These are phyloP conservation scores for Sialia sialis DNA, from an alignment of 2,113 vertebrate species.

Conservation along the genomic window DNA sequence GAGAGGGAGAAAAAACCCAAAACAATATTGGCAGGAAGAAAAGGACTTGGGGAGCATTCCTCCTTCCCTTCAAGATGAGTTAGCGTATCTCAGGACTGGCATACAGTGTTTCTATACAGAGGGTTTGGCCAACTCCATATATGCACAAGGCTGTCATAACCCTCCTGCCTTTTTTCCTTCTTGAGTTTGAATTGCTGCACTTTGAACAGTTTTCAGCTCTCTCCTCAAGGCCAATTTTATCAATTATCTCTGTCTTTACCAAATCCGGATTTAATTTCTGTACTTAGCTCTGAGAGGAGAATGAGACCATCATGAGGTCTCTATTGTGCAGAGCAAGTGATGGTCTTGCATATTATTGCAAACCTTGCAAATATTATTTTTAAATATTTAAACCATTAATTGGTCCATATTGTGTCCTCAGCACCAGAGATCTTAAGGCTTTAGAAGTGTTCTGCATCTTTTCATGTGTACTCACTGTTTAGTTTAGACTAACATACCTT, in stretches of 20 bases:
- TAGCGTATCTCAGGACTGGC: fast-evolving
- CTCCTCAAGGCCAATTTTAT: neutral
- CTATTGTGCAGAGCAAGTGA: neutral
- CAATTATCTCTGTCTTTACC: neutral
- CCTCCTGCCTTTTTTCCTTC: neutral
- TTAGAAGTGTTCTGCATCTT: neutral
- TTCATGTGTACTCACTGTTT: neutral
- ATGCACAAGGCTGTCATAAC: neutral
- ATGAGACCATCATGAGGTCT: neutral
- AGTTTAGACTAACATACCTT: neutral
- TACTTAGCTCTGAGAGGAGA: neutral
- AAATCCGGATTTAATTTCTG: neutral
- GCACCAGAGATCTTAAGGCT: neutral
- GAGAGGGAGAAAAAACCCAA: neutral
- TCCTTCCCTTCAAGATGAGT: neutral
- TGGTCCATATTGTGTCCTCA: neutral
- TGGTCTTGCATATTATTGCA: neutral
- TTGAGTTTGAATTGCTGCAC: neutral
- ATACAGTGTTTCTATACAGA: neutral
- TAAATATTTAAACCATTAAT: neutral
- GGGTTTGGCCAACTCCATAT: neutral
- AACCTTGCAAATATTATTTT: neutral
- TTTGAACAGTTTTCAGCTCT: neutral
- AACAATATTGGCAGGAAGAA: neutral
- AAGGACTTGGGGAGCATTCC: neutral